A percentile compares a stretch with the other conserved stretches of the same genome.
These are phyloP conservation scores for Drosophila guanche DNA, from an alignment of 1,140 invertebrate species.

Conservation along the genomic window DNA sequence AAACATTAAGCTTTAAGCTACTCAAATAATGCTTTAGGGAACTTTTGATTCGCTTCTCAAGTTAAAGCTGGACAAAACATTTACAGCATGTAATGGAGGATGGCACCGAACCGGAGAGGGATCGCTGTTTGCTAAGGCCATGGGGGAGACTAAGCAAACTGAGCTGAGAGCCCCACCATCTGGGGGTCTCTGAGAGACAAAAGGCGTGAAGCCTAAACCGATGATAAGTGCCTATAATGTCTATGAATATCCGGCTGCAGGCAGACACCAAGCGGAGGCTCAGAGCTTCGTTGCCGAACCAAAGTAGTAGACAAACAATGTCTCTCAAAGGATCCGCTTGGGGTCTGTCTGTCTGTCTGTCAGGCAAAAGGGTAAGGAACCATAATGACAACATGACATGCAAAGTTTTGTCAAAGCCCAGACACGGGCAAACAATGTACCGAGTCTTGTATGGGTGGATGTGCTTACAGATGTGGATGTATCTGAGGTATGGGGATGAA, in stretches of 20 bases:
- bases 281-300: constrained; percentile 8
- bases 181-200: constrained; percentile 48
- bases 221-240: constrained; percentile 78
- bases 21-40: too few relatives aligned
- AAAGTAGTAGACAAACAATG: constrained; percentile 75
- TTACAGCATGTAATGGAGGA: constrained; percentile 6
- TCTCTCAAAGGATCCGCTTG: constrained; percentile 33
- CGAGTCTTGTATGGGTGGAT: constrained; percentile 28
- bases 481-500: constrained; percentile 12
- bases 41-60: background rate
- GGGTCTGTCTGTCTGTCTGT: background rate
- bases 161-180: background rate
- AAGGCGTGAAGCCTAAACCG: constrained; percentile 72
- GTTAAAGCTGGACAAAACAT: constrained; percentile 14
- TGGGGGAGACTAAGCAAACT: constrained; percentile 5
- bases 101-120: background rate
- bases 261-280: constrained; percentile 18
- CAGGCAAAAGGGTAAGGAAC: constrained; percentile 35
- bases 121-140: constrained; percentile 20
- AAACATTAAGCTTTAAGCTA: too few relatives aligned
- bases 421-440: constrained; percentile 63
- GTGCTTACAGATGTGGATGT: constrained; percentile 20
- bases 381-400: constrained; percentile 78
- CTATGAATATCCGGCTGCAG: constrained; percentile 62
- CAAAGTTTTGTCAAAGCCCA: constrained; percentile 77